These are phyloP conservation scores for Tor tambroides DNA, from an alignment of 2,113 vertebrate species.

Conservation along the genomic window DNA sequence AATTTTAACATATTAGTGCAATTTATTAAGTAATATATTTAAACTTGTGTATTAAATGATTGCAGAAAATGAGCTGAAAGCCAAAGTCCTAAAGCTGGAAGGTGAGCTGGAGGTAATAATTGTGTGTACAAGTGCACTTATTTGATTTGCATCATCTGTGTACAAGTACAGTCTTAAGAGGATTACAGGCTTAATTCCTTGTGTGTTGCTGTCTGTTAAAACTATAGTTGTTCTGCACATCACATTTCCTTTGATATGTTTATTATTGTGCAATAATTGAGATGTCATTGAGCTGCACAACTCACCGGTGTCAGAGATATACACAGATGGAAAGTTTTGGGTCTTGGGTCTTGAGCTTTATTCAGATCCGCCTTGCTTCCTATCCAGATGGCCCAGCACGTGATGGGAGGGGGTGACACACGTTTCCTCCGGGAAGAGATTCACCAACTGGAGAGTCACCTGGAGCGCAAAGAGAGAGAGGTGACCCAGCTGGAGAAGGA, in stretches of 20 bases:
- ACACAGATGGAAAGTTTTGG: conserved; percentile 46
- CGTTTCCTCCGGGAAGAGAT: conserved; percentile 91
- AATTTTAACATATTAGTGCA: neutral
- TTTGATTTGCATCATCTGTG: neutral
- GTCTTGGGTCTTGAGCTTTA: conserved; percentile 51
- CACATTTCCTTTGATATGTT: neutral
- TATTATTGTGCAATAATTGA: neutral
- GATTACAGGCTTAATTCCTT: conserved; percentile 69
- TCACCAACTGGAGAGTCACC: conserved; percentile 84
- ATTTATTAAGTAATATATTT: neutral
- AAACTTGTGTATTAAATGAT: conserved; percentile 37
- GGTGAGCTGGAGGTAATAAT: conserved; percentile 81
- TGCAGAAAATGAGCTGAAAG: conserved; percentile 86
- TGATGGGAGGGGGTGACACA: conserved; percentile 81
- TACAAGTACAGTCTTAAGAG: conserved; percentile 67
- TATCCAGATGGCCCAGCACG: conserved; percentile 77
- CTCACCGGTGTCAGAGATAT: neutral
- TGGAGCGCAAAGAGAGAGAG: conserved; percentile 87
- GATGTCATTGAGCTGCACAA: neutral
- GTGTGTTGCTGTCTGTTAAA: conserved; percentile 39
- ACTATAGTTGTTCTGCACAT: neutral
- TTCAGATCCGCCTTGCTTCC: conserved; percentile 42
- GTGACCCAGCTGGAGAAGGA: conserved; percentile 83
- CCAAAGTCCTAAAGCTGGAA: conserved; percentile 83
- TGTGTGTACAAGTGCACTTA: neutral